Evolutionary conservation across 2,113 vertebrate genomes (phyloP).

Genomic region (Brachypteracias leptosomus): DNA sequence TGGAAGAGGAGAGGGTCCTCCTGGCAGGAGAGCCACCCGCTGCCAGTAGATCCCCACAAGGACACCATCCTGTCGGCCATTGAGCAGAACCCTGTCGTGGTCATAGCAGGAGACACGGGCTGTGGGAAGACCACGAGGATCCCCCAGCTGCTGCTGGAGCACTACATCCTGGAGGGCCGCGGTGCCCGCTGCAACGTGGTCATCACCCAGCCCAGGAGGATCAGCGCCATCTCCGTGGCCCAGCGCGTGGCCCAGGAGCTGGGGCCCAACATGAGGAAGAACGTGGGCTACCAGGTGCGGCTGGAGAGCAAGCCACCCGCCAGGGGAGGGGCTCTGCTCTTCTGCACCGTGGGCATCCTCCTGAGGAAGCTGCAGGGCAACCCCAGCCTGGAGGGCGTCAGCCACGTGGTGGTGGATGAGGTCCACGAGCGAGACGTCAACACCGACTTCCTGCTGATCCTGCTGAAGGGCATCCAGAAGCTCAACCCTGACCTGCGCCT

Average conservation of each 20-base stretch:
- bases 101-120: constrained; percentile 93
- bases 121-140: constrained; percentile 96
- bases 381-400: constrained; percentile 85
- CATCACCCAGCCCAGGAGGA: constrained; percentile 92
- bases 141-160: constrained; percentile 92
- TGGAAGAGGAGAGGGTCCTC: constrained; percentile 78
- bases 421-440: constrained; percentile 96
- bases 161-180: constrained; percentile 74
- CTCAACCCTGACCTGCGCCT: constrained; percentile 84
- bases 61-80: constrained; percentile 83
- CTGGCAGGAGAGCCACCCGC: constrained; percentile 70
- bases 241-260: constrained; percentile 91
- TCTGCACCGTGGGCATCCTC: constrained; percentile 94
- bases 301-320: constrained; percentile 87
- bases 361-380: constrained; percentile 92
- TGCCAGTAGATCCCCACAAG: constrained; percentile 87
- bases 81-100: constrained; percentile 84
- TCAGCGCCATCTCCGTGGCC: constrained; percentile 94
- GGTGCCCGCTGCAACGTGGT: constrained; percentile 90
- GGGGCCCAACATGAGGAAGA: constrained; percentile 83
- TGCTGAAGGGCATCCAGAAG: constrained; percentile 82
- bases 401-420: constrained; percentile 94
- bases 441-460: constrained; percentile 94
- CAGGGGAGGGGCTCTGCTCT: constrained; percentile 89
- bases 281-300: constrained; percentile 93